phyloP scores from a whole-genome alignment of 1,140 invertebrate genomes.

The Penaeus indicus region DNA sequence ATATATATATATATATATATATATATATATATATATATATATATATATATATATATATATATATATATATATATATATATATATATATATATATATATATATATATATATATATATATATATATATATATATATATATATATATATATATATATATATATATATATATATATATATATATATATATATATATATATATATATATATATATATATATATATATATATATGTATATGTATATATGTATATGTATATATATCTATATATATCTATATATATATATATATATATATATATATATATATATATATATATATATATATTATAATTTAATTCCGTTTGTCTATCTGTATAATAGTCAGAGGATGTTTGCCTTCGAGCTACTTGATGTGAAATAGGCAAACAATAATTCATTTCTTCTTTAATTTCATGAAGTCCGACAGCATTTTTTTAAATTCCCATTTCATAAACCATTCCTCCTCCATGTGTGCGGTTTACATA shows the following conservation, averaged over 20 bases:
- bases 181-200: background rate
- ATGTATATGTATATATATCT: background rate
- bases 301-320: background rate
- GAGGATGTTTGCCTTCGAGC: too few relatives aligned
- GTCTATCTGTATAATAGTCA: too few relatives aligned
- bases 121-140: slow-evolving; percentile 24
- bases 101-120: slow-evolving; percentile 21
- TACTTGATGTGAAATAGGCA: too few relatives aligned
- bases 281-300: background rate
- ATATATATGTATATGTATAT: background rate
- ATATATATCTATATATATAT: background rate
- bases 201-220: background rate
- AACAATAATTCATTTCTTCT: too few relatives aligned
- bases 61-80: slow-evolving; percentile 30
- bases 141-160: background rate
- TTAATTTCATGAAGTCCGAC: too few relatives aligned
- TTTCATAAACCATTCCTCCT: too few relatives aligned
- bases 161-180: too few relatives aligned
- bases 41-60: slow-evolving; percentile 30
- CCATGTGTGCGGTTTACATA: too few relatives aligned
- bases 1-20: background rate
- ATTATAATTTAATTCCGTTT: background rate
- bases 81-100: slow-evolving; percentile 30
- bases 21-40: slow-evolving; percentile 24
- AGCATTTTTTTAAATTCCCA: too few relatives aligned